These are phyloP conservation scores for Rutpela maculata DNA, from an alignment of 2,888 invertebrate species.

Conservation along the genomic window DNA sequence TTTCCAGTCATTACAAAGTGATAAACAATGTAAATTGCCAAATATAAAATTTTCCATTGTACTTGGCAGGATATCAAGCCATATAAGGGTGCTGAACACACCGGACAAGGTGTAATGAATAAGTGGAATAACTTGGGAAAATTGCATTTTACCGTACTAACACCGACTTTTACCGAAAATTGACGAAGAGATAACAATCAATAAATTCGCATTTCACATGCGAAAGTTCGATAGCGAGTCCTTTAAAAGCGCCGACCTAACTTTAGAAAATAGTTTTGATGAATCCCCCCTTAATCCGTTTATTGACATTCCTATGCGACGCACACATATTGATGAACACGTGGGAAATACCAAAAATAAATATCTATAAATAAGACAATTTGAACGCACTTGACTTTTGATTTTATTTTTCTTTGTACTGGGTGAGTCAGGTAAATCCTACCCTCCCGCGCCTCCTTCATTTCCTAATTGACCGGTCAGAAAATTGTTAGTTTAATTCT, in stretches of 20 bases:
- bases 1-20: not conserved
- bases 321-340: constrained; percentile 5
- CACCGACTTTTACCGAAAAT: constrained; percentile 5
- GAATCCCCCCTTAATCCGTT: not conserved
- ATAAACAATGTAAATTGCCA: not conserved
- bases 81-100: not conserved
- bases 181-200: constrained; percentile 30
- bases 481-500: too few relatives aligned
- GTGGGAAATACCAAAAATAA: constrained; percentile 14
- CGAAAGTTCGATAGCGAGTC: constrained; percentile 39
- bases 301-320: constrained; percentile 11
- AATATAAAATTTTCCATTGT: not conserved
- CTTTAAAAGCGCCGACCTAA: constrained; percentile 47
- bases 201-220: constrained; percentile 41
- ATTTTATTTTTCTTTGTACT: too few relatives aligned
- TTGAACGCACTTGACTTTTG: too few relatives aligned
- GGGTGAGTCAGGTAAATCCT: too few relatives aligned
- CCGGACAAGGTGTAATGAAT: not conserved
- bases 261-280: constrained; percentile 54
- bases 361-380: not conserved
- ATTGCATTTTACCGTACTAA: constrained; percentile 28
- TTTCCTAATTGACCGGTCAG: too few relatives aligned
- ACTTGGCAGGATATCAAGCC: not conserved
- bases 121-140: not conserved
- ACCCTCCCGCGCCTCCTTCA: too few relatives aligned